Evolutionary conservation across 2,113 vertebrate genomes (phyloP).

Genomic region (Coryphaenoides rupestris): DNA sequence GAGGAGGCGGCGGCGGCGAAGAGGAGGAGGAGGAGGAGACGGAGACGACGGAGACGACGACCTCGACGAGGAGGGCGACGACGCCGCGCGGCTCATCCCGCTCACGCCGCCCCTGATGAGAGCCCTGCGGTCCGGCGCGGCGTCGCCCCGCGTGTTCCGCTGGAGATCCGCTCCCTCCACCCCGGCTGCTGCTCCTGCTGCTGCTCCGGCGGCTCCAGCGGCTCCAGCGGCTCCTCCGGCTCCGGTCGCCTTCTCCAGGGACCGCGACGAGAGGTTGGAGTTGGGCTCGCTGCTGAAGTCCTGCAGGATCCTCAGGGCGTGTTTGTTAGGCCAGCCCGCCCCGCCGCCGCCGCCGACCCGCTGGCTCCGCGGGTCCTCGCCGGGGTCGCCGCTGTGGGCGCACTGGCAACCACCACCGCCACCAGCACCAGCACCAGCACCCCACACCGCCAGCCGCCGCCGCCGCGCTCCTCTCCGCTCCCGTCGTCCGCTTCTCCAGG

Average conservation of each 20-base stretch:
- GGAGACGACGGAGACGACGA: conserved; percentile 42
- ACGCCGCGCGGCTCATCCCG: conserved; percentile 19
- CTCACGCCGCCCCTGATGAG: conserved; percentile 58
- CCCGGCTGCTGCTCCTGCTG: too few relatives aligned
- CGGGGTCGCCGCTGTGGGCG: conserved; percentile 63
- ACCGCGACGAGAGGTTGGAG: conserved; percentile 85
- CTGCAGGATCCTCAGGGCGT: conserved; percentile 87
- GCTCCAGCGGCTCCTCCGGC: too few relatives aligned
- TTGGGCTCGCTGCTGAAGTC: conserved; percentile 89
- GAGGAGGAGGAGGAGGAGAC: conserved; percentile 48
- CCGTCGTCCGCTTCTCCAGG: conserved; percentile 77
- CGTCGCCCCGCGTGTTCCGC: conserved; percentile 38
- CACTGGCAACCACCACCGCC: conserved; percentile 77
- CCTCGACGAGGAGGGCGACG: conserved; percentile 8
- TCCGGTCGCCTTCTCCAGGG: conserved; percentile 76
- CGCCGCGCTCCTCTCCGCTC: conserved; percentile 60
- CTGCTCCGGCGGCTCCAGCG: too few relatives aligned
- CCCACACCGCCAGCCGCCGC: too few relatives aligned
- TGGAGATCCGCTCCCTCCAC: conserved; percentile 49
- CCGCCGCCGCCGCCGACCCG: conserved; percentile 70
- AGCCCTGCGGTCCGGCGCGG: conserved; percentile 52
- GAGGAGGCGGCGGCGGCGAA: conserved; percentile 48
- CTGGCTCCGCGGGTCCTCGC: conserved; percentile 61
- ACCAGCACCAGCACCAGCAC: too few relatives aligned
- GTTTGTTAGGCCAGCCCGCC: conserved; percentile 86